Percentiles rank a stretch among this genome's conserved stretches.
Evolutionary conservation across 2,888 invertebrate species (phyloP).

Genomic region (Drosophila recens): DNA sequence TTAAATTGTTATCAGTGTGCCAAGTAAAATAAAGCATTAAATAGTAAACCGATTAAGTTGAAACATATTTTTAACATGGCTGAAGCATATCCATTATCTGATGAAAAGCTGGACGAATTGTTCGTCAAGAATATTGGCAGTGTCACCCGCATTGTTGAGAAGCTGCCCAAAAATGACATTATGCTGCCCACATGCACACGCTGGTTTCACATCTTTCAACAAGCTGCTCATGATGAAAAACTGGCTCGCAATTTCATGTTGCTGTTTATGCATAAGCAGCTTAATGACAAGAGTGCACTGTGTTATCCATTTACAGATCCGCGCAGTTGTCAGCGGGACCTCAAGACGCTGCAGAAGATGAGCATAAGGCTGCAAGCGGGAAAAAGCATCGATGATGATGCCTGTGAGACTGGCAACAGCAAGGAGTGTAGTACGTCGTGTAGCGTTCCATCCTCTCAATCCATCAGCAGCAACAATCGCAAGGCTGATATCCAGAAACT

Average conservation of each 20-base stretch:
- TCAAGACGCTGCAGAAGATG: conserved; percentile 56
- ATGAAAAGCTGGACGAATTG: conserved; percentile 53
- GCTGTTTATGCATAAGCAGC: conserved; percentile 77
- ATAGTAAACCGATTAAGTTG: not conserved
- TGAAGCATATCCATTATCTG: conserved; percentile 8
- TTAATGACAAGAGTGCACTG: conserved; percentile 57
- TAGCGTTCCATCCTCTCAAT: not conserved
- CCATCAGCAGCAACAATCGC: not conserved
- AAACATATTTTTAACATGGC: conserved; percentile 11
- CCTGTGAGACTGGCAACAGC: not conserved
- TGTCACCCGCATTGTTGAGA: conserved; percentile 34
- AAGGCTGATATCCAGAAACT: conserved; percentile 20
- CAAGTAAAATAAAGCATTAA: conserved; percentile 10
- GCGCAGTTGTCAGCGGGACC: conserved; percentile 55
- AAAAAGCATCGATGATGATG: not conserved
- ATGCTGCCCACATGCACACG: conserved; percentile 42
- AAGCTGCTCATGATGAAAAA: conserved; percentile 66
- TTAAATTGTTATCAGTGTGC: not conserved
- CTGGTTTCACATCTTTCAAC: conserved; percentile 81
- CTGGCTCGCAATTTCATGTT: conserved; percentile 80
- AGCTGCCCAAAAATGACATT: conserved; percentile 25
- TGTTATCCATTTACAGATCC: conserved; percentile 71
- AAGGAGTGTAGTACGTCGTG: not conserved
- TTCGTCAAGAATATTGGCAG: conserved; percentile 54
- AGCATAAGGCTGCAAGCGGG: conserved; percentile 8